These are phyloP conservation scores for Cathartes aura DNA, from an alignment of 2,113 vertebrate species.

Conservation along the genomic window DNA sequence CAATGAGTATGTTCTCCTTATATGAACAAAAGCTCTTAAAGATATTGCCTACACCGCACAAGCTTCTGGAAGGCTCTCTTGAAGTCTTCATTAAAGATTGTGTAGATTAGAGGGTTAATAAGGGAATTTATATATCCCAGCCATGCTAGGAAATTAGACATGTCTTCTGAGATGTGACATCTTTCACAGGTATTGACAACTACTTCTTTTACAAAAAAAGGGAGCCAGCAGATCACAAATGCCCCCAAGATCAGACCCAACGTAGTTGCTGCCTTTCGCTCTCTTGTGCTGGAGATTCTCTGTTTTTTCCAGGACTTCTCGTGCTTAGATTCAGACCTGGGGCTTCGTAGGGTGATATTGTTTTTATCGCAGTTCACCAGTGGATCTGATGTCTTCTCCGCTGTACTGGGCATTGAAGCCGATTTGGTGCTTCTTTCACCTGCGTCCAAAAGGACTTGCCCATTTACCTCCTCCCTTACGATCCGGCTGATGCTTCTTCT, in stretches of 20 bases:
- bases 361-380: constrained; percentile 86
- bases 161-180: constrained; percentile 88
- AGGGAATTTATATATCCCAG: constrained; percentile 98
- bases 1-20: background rate
- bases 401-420: constrained; percentile 77
- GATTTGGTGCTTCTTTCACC: constrained; percentile 82
- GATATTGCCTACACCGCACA: constrained; percentile 85
- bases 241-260: constrained; percentile 95
- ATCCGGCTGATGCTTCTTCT: constrained; percentile 88
- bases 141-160: constrained; percentile 95
- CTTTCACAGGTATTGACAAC: constrained; percentile 90
- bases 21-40: constrained; percentile 70
- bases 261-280: constrained; percentile 92
- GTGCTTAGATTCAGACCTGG: constrained; percentile 79
- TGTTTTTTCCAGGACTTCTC: constrained; percentile 88
- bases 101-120: constrained; percentile 98
- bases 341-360: constrained; percentile 75
- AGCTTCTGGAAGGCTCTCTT: constrained; percentile 98
- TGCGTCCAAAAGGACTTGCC: constrained; percentile 85
- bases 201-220: constrained; percentile 98
- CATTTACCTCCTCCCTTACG: constrained; percentile 87
- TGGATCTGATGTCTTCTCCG: constrained; percentile 91
- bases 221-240: constrained; percentile 97
- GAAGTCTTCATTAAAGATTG: constrained; percentile 98
- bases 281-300: constrained; percentile 90